phyloP scores from a whole-genome alignment of 2,113 vertebrate species.

The Salminus brasiliensis region DNA sequence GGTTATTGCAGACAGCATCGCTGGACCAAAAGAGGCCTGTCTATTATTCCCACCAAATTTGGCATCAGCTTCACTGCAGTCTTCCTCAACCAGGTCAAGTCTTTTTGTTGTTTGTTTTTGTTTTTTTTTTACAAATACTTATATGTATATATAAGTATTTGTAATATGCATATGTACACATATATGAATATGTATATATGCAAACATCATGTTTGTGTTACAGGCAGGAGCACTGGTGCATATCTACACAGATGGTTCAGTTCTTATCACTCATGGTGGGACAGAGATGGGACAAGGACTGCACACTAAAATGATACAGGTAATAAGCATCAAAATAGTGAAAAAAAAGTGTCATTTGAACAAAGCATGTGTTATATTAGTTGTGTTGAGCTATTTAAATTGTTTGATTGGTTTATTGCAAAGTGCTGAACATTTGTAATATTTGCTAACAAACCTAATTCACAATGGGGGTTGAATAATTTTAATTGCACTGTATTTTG shows the following conservation, averaged over 20 bases:
- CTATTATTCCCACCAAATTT: slow-evolving; percentile 93
- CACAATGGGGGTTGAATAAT: too few relatives aligned
- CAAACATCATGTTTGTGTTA: slow-evolving; percentile 1
- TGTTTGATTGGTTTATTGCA: too few relatives aligned
- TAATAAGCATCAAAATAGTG: slow-evolving; percentile 61
- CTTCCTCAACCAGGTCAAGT: slow-evolving; percentile 92
- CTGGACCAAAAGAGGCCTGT: slow-evolving; percentile 94
- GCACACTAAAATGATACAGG: slow-evolving; percentile 98
- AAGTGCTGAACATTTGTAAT: too few relatives aligned
- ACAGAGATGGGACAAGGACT: slow-evolving; percentile 98
- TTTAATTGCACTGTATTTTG: too few relatives aligned
- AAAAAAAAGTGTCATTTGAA: too few relatives aligned
- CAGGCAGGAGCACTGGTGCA: slow-evolving; percentile 92
- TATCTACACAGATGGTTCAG: slow-evolving; percentile 93
- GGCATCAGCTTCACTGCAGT: slow-evolving; percentile 87
- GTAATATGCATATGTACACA: too few relatives aligned
- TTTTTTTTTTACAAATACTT: too few relatives aligned
- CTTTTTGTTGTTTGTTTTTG: not conserved
- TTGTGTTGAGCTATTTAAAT: too few relatives aligned
- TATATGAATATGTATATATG: too few relatives aligned
- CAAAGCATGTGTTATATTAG: too few relatives aligned
- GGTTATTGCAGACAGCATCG: slow-evolving; percentile 82
- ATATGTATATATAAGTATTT: too few relatives aligned
- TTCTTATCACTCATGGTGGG: slow-evolving; percentile 90
- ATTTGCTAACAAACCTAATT: too few relatives aligned